These are phyloP conservation scores for Drosophila rufa DNA, from an alignment of 1,140 invertebrate species.

Conservation along the genomic window DNA sequence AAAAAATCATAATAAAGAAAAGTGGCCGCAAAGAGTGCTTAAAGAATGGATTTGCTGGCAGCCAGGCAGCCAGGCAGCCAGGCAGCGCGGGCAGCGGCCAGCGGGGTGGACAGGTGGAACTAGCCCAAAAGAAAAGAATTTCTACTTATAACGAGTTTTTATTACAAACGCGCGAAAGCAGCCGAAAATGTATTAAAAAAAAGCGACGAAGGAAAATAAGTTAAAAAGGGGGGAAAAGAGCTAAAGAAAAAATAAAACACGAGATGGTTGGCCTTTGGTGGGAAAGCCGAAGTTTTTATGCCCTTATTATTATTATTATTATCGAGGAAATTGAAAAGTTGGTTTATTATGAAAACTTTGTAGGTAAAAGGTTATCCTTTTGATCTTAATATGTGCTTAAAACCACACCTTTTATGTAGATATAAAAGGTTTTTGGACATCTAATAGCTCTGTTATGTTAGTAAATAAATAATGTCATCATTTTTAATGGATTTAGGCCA, in stretches of 20 bases:
- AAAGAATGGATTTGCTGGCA: constrained; percentile 67
- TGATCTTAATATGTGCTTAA: background rate
- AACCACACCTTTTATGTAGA: background rate
- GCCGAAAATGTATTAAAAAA: constrained; percentile 76
- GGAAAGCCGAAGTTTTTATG: constrained; percentile 9
- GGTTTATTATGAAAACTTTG: background rate
- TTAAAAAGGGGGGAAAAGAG: constrained; percentile 15
- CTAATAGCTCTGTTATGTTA: background rate
- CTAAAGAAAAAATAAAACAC: constrained; percentile 7
- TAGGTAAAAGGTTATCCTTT: background rate
- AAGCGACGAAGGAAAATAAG: constrained; percentile 58
- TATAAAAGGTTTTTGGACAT: background rate
- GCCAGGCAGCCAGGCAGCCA: background rate
- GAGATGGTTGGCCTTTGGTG: background rate
- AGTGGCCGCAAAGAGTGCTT: constrained; percentile 81
- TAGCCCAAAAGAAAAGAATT: constrained; percentile 73
- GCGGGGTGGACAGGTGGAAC: constrained; percentile 16
- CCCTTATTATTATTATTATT: background rate
- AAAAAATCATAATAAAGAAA: constrained; percentile 76
- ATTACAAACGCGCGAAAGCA: constrained; percentile 80
- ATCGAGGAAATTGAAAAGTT: background rate
- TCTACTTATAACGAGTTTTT: constrained; percentile 83
- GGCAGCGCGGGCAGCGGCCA: constrained; percentile 4
- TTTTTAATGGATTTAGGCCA: too few species aligned
- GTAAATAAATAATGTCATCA: background rate